Conservation (phyloP, 2,797 vertebrate species). For the Alectoris magna region DNA sequence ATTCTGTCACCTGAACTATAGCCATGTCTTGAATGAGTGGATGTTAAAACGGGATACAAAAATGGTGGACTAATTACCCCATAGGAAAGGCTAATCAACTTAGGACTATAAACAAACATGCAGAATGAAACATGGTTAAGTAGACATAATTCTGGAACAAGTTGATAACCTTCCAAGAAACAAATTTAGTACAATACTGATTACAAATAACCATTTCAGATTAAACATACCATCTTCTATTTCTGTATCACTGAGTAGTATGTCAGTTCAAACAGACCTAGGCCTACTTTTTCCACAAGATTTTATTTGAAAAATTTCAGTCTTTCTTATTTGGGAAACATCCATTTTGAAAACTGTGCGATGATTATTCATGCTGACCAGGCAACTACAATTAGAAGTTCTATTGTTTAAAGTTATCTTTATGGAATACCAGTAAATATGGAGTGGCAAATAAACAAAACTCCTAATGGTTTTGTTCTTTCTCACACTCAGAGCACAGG, state of each 20-base stretch:
- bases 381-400: neutral
- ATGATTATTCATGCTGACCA: neutral
- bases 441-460: neutral
- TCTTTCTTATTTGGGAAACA: neutral
- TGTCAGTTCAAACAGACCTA: neutral
- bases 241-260: neutral
- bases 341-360: neutral
- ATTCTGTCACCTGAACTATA: neutral
- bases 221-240: neutral
- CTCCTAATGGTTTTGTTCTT: neutral
- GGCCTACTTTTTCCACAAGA: slow-evolving; percentile 5
- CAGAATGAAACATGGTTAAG: neutral
- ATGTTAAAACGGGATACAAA: neutral
- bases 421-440: neutral
- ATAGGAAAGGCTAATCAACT: neutral
- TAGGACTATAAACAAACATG: neutral
- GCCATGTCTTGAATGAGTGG: neutral
- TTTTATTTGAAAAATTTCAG: neutral
- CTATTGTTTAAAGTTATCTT: neutral
- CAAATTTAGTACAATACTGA: neutral
- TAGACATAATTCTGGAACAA: neutral
- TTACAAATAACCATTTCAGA: neutral
- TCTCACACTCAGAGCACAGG: neutral
- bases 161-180: neutral
- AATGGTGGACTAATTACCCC: neutral